phyloP scores from a whole-genome alignment of 2,113 vertebrate genomes.

The Podilymbus podiceps region DNA sequence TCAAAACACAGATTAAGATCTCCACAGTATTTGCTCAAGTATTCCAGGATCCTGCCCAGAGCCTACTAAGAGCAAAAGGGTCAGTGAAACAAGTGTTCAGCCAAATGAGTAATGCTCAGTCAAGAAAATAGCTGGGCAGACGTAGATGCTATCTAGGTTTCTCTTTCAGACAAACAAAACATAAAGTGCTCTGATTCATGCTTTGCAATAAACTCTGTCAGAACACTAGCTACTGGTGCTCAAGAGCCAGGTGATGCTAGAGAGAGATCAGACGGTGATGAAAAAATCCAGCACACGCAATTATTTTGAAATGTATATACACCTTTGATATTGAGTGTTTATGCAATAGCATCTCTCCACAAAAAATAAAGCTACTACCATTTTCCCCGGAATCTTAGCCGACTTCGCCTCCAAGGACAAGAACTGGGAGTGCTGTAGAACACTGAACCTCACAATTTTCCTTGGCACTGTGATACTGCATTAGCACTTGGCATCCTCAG shows the following conservation, averaged over 20 bases:
- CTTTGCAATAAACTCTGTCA: background rate
- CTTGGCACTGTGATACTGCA: background rate
- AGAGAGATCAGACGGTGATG: background rate
- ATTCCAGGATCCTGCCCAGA: background rate
- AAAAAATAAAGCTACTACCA: background rate
- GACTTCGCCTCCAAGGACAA: background rate
- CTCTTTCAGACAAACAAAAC: background rate
- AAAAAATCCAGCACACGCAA: background rate
- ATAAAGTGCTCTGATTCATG: background rate
- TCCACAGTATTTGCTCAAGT: background rate
- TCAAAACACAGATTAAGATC: constrained; percentile 8
- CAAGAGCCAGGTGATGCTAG: background rate
- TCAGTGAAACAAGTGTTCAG: background rate
- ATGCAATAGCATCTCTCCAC: background rate
- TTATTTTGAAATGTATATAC: background rate
- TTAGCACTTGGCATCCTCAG: background rate
- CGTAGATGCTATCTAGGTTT: background rate
- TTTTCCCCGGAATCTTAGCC: background rate
- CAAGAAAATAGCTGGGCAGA: background rate
- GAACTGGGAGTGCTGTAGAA: background rate
- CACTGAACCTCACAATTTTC: background rate
- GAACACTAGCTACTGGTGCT: background rate
- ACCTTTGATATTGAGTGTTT: background rate
- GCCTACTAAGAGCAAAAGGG: background rate
- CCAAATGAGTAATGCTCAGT: background rate